Percentiles rank a stretch among this genome's conserved stretches.
Conservation (phyloP, 2,113 vertebrate species). For the Typhlomys cinereus region DNA sequence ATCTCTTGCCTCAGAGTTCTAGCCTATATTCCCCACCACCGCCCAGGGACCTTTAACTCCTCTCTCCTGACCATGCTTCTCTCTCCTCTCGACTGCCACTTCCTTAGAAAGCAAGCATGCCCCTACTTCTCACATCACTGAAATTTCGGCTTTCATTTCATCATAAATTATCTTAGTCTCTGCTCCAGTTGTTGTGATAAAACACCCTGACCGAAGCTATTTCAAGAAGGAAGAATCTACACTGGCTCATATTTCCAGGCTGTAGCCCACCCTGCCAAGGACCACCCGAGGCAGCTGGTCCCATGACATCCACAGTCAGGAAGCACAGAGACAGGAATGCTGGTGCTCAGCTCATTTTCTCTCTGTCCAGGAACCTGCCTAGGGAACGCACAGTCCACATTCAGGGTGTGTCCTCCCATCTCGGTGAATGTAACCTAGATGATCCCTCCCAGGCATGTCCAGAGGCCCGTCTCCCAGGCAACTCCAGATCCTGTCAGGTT, state of each 20-base stretch:
- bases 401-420: not conserved
- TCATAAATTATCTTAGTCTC: not conserved
- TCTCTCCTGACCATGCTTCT: not conserved
- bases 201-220: not conserved
- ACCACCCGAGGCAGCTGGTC: too few relatives aligned
- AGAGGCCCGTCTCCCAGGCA: not conserved
- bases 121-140: not conserved
- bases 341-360: not conserved
- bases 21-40: not conserved
- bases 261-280: too few relatives aligned
- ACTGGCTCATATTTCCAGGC: too few relatives aligned
- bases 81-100: not conserved
- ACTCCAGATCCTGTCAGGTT: not conserved
- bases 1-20: not conserved
- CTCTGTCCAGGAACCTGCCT: not conserved
- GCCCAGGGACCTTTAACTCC: not conserved
- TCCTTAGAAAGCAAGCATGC: conserved; percentile 17
- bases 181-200: not conserved
- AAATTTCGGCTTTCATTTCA: conserved; percentile 16
- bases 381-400: not conserved
- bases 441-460: not conserved
- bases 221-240: too few relatives aligned
- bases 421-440: not conserved
- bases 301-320: not conserved
- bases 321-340: not conserved